Base-by-base conservation (phyloP, 2,888 invertebrate genomes). In the Nomada ruficornis region DNA sequence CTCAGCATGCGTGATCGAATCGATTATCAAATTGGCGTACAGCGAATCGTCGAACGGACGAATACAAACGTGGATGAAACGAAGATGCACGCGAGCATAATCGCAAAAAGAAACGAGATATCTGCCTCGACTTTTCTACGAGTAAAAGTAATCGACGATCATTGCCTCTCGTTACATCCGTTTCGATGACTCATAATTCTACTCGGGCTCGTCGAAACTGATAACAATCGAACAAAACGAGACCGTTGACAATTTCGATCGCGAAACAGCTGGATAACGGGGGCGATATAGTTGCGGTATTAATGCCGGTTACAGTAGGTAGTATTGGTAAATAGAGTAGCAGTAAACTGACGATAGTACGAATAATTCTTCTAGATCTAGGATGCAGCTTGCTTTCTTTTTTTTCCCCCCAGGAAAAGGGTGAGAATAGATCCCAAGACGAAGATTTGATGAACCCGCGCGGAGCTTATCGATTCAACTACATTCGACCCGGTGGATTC, bases 301-400 rank as follows among this genome's bases (percentile, higher is more conserved):
- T 72, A 74, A 77, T 74, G 79, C 78, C 44, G 77, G 71, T 81
- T 80, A 80, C 55, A 84, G 70, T 80, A 63, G 75, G 74, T 83
- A 85, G 70, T 50, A 71, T 52, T 60, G 70, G 60, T 71, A 71
- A 71, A 71, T 71, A 62, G 70, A 60, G 20, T 71, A 50, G 82
- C 73, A 80, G 80, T 77, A 73, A 85, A 80, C 81, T 80, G 83
- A 65, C 85, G 77, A 83, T 86, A 83, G 57, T 15, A 15, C 81
- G 81, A 85, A 73, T 82, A 86, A 69, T 65, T 26, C 59, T 50
- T 79, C 80, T 78, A 86, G 77, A 72, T 42, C 72, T 82, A 80
- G 74, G 76, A 72, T 67, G 60, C 71, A 76, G 81, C n/a, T 63
- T 26, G 65, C 42, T 57, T 29, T 36, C n/a, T 36, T 47, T 57